Base-by-base conservation (phyloP, 1,140 invertebrate species). In the Grapholita molesta region DNA sequence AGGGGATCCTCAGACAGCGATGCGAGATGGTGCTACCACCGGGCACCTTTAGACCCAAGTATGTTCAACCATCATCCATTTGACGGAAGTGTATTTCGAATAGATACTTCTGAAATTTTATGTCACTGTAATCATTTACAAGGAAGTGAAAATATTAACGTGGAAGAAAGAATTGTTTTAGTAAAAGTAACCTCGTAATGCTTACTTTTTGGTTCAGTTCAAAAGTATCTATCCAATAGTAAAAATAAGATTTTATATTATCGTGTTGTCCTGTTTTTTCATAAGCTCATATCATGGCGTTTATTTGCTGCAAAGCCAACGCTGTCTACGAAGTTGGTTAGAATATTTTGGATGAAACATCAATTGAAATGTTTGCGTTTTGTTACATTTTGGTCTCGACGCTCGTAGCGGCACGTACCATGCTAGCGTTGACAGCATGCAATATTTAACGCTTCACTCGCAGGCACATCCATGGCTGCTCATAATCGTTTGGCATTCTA, bases 1-100 rank as follows among this genome's bases (percentile, higher is more conserved):
- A 99, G 82, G 99, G 99, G 3, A 97, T 99, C 33, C 93, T 99
- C 33, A 93, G 98, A 67, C 98, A 99, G 86, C 94, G 99, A 48
- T 99, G 99, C 89, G 98, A 97, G 84, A 93, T 98, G 69, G 94
- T 95, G 66, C 92, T 94, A 53, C 92, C 94, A 71, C 93, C 93
- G 18, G 94, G 95, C 86, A 93, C 96, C 71, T 92, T 93, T 68
- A 94, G 95, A 86, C 96, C 96, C 77, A 95, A 95, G 96, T 96
- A 94, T 94, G 95, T 95, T 65, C 18, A 21, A 21, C 42, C 8
- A 48, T 6, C 42, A 2, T 48, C n/a, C 18, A 9, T 18, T 48
- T 21, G 0, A 21, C 8, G 8, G 9, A n/a, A 7, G 18, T 7
- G 18, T 48, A n/a, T n/a, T n/a, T n/a, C 7, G 38, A 42, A 42